phyloP scores from a whole-genome alignment of 1,140 invertebrate genomes.

The Calliopsis andreniformis region DNA sequence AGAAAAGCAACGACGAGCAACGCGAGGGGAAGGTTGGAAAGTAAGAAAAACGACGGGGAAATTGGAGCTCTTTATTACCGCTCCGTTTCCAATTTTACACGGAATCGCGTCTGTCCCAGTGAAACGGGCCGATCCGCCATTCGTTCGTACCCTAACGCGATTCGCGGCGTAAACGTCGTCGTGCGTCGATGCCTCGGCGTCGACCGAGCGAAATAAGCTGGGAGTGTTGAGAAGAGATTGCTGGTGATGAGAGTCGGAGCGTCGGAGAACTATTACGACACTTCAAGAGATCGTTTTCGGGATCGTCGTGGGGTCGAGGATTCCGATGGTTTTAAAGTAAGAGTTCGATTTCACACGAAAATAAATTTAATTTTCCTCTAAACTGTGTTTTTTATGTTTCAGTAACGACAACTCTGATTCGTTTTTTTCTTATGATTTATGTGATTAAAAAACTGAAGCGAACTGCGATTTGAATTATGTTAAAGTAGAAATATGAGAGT shows the following conservation, averaged over 20 bases:
- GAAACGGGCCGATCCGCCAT: slow-evolving; percentile 13
- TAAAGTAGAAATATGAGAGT: too few species aligned
- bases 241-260: background rate
- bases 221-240: slow-evolving; percentile 37
- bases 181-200: slow-evolving; percentile 10
- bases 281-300: slow-evolving; percentile 3
- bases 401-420: too few species aligned
- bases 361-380: too few species aligned
- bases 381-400: background rate
- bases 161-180: slow-evolving; percentile 28
- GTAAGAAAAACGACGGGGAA: slow-evolving; percentile 51
- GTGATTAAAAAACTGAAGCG: too few species aligned
- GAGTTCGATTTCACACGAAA: too few species aligned
- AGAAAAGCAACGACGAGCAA: slow-evolving; percentile 8
- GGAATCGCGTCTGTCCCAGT: slow-evolving; percentile 33
- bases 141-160: slow-evolving; percentile 49
- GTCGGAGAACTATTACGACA: background rate
- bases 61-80: slow-evolving; percentile 71
- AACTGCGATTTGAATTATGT: too few species aligned
- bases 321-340: background rate
- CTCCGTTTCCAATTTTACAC: slow-evolving; percentile 69
- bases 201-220: slow-evolving; percentile 34
- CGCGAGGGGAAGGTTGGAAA: background rate
- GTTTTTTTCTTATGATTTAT: too few species aligned
- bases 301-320: too few species aligned